Conservation (phyloP, 2,888 invertebrate genomes). For the Epirrhoe alternata region DNA sequence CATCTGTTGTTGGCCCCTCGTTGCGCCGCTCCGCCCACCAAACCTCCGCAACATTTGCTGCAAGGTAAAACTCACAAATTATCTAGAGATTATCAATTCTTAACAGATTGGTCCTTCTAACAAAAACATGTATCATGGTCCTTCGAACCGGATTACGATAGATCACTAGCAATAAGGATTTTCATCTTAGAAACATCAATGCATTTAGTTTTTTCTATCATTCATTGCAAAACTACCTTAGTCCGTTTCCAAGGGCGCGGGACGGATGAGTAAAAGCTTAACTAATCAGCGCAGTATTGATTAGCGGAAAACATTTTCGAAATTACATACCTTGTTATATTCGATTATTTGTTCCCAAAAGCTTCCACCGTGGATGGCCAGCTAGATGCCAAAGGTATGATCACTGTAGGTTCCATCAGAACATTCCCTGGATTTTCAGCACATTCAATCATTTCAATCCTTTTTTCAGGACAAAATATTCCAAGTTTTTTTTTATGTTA, state of each 20-base stretch:
- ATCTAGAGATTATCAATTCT: not conserved
- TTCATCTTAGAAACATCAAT: too few species aligned
- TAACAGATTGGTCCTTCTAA: not conserved
- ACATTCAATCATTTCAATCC: not conserved
- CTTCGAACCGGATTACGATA: conserved; percentile 3
- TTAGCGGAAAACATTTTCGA: not conserved
- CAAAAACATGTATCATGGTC: not conserved
- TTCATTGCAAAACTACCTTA: too few species aligned
- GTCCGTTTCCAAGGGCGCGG: too few species aligned
- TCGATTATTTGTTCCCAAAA: conserved; percentile 47
- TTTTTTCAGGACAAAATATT: not conserved
- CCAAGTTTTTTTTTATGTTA: not conserved
- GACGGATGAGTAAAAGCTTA: too few species aligned
- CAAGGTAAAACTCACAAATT: conserved; percentile 80
- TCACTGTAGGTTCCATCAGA: conserved; percentile 18
- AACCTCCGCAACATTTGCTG: conserved; percentile 87
- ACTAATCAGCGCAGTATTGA: not conserved
- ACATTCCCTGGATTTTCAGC: not conserved
- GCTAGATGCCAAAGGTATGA: conserved; percentile 75
- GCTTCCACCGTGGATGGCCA: conserved; percentile 82
- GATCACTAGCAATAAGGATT: too few species aligned
- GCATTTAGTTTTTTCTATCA: too few species aligned
- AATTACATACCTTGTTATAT: not conserved
- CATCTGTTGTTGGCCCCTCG: conserved; percentile 90
- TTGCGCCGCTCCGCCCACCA: conserved; percentile 88